Conservation (phyloP, 1,140 invertebrate genomes). For the Lordiphosa stackelbergi region DNA sequence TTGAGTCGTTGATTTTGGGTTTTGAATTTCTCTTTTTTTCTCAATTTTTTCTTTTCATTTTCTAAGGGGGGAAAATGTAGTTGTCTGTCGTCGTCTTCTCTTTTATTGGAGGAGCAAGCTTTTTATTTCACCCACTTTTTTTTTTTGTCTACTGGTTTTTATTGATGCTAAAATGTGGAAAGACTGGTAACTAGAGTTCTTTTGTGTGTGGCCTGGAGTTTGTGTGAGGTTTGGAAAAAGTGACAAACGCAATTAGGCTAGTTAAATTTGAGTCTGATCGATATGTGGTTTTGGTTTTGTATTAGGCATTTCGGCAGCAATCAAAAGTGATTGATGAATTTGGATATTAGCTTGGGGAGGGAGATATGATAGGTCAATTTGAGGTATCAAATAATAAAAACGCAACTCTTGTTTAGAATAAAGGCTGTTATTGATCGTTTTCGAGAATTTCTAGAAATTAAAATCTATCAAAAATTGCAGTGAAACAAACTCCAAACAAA, state of each 20-base stretch:
- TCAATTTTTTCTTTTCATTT: not conserved
- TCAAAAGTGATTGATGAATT: no score
- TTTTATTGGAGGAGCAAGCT: slow-evolving; percentile 8
- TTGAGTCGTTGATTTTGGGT: slow-evolving; percentile 46
- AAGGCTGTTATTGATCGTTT: no score
- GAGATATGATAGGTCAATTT: no score
- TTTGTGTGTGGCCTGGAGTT: slow-evolving; percentile 2
- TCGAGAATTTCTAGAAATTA: no score
- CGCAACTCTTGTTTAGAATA: no score
- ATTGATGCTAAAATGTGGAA: slow-evolving; percentile 28
- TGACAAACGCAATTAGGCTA: slow-evolving; percentile 13
- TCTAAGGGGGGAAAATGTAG: slow-evolving; percentile 26
- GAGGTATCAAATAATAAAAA: no score
- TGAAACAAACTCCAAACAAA: no score
- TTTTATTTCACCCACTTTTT: slow-evolving; percentile 10
- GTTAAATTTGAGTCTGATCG: not conserved
- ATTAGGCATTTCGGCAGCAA: no score
- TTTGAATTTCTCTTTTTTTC: slow-evolving; percentile 48
- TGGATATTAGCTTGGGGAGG: no score
- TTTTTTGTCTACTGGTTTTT: slow-evolving; percentile 27
- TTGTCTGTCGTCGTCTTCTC: slow-evolving; percentile 41
- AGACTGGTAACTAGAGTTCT: slow-evolving; percentile 8
- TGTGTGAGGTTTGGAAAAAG: not conserved
- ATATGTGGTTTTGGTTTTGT: no score
- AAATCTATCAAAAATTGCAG: no score